A percentile compares a stretch with the other conserved stretches of the same genome.
Evolutionary conservation across 2,888 invertebrate genomes (phyloP).

Genomic region (Dicyrtomina minuta): DNA sequence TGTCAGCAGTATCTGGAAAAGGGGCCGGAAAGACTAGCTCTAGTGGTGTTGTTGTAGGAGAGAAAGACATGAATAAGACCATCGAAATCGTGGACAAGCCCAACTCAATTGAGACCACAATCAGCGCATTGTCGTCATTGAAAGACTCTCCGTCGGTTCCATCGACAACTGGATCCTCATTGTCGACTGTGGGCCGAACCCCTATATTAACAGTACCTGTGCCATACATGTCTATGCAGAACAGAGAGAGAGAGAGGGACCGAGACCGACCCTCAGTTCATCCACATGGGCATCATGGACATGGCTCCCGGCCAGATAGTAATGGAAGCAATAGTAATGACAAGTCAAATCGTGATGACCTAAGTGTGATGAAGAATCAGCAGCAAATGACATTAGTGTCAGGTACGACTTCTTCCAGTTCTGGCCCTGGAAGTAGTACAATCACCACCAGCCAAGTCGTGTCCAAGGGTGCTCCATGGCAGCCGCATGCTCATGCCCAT

Average conservation of each 20-base stretch:
- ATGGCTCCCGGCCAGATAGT: slow-evolving; percentile 2
- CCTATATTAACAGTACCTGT: slow-evolving; percentile 53
- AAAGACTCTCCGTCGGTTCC: not conserved
- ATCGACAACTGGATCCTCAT: not conserved
- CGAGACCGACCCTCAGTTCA: slow-evolving; percentile 41
- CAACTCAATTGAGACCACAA: not conserved
- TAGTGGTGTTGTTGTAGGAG: not conserved
- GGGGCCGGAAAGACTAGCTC: not conserved
- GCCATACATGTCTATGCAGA: slow-evolving; percentile 51
- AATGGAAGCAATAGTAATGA: slow-evolving; percentile 5
- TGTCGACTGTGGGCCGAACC: slow-evolving; percentile 34
- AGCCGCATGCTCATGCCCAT: slow-evolving; percentile 52
- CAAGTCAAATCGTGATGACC: slow-evolving; percentile 32
- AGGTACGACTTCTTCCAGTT: not conserved
- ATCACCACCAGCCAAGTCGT: slow-evolving; percentile 2
- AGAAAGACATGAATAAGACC: not conserved
- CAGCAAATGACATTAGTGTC: not conserved
- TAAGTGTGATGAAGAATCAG: slow-evolving; percentile 43
- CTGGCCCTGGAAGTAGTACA: not conserved
- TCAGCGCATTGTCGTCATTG: not conserved
- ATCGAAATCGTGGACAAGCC: too few species aligned
- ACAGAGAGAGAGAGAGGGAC: too few species aligned
- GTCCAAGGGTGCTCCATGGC: slow-evolving; percentile 51
- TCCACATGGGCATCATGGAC: slow-evolving; percentile 37
- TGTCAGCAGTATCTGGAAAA: not conserved